Evolutionary conservation across 2,888 invertebrate genomes (phyloP), one percentile per base, ranked within the genome.

Genomic region (Thymelicus lineola): DNA sequence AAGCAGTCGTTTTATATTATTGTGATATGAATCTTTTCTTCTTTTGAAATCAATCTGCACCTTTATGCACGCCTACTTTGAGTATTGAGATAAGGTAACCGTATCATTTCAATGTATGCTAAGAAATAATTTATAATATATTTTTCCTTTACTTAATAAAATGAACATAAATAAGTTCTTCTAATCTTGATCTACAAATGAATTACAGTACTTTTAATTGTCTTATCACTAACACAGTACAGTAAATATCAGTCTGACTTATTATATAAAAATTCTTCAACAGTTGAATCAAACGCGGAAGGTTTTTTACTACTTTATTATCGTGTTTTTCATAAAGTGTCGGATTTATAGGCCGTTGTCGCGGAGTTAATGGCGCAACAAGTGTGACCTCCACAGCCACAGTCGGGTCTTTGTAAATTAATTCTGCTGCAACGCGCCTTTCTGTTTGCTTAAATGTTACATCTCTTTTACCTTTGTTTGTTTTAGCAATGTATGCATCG

Each of bases 251-350:
- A 64, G 55, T 62, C 69, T 42, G 71, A 48, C 70, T 72, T 67
- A 65, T 66, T 65, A 20, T 20, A 53, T 50, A 53, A 53, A 48
- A 53, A 20, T 7, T 45, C 46, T 48, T 59, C 57, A 28, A 28
- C 28, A 45, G 69, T 69, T 66, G 66, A 72, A 72, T 67, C 48
- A 66, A 61, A 74, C 42, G 75, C 74, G 75, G 75, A 76, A 76
- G 77, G 75, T 72, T 67, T 66, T 70, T 60, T 57, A 53, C 46
- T 72, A 86, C 88, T 65, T 83, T 86, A 86, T 87, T 85, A 85
- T 77, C 80, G 82, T 87, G 84, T 84, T 77, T 83, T 85, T 83
- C 85, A 82, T 89, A 86, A 89, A 89, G 79, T 80, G 66, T 79
- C 74, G 80, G 86, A 88, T 76, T 87, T 88, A 89, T 87, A 79